A percentile compares a stretch with the other conserved stretches of the same genome.
Evolutionary conservation across 1,140 invertebrate genomes (phyloP).

Genomic region (Macrosteles quadrilineatus): DNA sequence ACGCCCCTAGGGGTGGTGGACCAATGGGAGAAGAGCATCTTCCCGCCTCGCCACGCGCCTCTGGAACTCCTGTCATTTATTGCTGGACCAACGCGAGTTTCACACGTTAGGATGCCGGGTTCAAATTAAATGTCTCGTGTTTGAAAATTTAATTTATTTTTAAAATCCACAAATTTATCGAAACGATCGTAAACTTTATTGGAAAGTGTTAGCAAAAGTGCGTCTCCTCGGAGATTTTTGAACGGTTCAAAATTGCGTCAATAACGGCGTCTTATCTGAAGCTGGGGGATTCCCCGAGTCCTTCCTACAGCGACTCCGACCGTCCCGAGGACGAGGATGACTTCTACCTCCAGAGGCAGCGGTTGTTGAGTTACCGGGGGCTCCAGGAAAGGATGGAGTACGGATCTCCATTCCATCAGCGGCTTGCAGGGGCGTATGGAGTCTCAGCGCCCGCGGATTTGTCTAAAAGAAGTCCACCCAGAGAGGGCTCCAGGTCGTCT

Average conservation of each 20-base stretch:
- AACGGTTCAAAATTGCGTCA: background rate
- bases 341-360: background rate
- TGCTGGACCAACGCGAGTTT: too few relatives aligned
- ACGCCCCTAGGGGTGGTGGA: slow-evolving; percentile 18
- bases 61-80: background rate
- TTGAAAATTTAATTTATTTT: too few relatives aligned
- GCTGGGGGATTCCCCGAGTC: slow-evolving; percentile 13
- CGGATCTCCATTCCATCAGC: background rate
- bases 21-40: background rate
- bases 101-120: too few relatives aligned
- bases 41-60: background rate
- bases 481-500: slow-evolving; percentile 39
- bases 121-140: too few relatives aligned
- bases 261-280: background rate
- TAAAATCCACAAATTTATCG: too few relatives aligned
- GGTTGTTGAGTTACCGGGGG: background rate
- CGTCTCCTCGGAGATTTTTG: too few relatives aligned
- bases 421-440: background rate
- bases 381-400: slow-evolving; percentile 11
- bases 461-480: background rate
- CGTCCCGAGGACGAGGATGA: slow-evolving; percentile 6
- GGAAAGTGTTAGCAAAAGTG: too few relatives aligned
- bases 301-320: slow-evolving; percentile 21
- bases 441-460: slow-evolving; percentile 9
- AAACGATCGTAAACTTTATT: too few relatives aligned